Base-by-base conservation (phyloP, 2,113 vertebrate genomes). In the Propithecus coquereli region DNA sequence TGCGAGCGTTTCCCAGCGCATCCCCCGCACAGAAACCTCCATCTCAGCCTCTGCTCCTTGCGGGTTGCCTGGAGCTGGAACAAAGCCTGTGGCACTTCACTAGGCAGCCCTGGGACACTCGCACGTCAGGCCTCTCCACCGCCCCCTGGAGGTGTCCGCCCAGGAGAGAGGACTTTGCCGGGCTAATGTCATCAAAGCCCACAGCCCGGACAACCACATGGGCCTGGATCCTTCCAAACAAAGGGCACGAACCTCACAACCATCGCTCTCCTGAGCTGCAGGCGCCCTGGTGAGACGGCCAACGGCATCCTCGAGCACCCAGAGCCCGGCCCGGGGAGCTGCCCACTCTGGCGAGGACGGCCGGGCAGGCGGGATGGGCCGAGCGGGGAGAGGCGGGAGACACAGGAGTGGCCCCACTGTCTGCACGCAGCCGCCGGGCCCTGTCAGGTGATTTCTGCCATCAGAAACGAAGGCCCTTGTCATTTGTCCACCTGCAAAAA, bases 381-480 rank as follows among this genome's bases (percentile, higher is more conserved):
- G 6, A 6, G 37, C 5, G 11, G 70, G 71, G 3, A 14, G 6
- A 74, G 40, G 12, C 25, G 54, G 22, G 54, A 57, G 54, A 8
- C 12, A 0, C 4, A 14, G 23, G 40, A 43, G 59, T 3, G 8
- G 13, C 52, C 73, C 13, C 1, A 9, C 30, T 7, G 25, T 61
- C 37, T 1, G 52, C 52, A 14, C 0, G 30, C 5, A 2, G 40
- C 43, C 32, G 4, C 17, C 2, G 1, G 11, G 8, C 3, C 61
- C 45, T 2, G 0, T 30, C 11, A 5, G 25, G 37, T 45, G 8
- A 0, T 12, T 0, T 30, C 57, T 2, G 16, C 0, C 1, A 30
- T 47, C 59, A 0, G 17, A 23, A 8, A 9, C 0, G 37, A 43
- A 37, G 12, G 8, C 23, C 43, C 83, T 43, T 7, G 0, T 32